A percentile compares a stretch with the other conserved stretches of the same genome.
phyloP scores from a whole-genome alignment of 2,797 vertebrate genomes.

The Muraenolepis orangiensis region DNA sequence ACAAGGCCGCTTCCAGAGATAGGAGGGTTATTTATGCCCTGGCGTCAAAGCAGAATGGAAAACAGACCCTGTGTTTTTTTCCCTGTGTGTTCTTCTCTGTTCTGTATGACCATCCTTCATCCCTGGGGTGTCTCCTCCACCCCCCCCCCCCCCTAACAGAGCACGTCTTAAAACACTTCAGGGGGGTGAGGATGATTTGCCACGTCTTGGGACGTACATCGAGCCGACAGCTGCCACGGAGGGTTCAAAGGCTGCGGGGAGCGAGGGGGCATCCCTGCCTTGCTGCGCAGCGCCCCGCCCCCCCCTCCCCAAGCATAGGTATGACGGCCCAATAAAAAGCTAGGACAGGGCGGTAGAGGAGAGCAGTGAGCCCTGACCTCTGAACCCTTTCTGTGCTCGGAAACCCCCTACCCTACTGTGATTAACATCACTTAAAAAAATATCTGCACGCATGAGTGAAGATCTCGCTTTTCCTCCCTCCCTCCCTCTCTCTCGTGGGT shows the following conservation, averaged over 20 bases:
- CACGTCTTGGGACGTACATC: slow-evolving; percentile 54
- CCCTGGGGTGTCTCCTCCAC: not conserved
- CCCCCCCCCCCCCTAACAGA: slow-evolving; percentile 18
- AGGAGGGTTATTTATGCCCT: not conserved
- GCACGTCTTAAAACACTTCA: slow-evolving; percentile 19
- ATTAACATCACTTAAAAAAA: slow-evolving; percentile 73
- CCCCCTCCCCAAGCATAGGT: too few species aligned
- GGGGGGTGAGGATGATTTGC: slow-evolving; percentile 22
- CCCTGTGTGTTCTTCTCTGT: not conserved
- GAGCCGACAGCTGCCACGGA: slow-evolving; percentile 69
- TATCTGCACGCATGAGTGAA: slow-evolving; percentile 65
- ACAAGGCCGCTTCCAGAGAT: not conserved
- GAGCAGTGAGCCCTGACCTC: slow-evolving; percentile 8
- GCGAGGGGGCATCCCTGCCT: slow-evolving; percentile 30
- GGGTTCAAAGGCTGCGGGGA: slow-evolving; percentile 44
- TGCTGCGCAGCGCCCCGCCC: slow-evolving; percentile 10
- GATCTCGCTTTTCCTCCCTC: slow-evolving; percentile 41
- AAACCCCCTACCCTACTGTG: slow-evolving; percentile 39
- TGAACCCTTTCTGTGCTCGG: slow-evolving; percentile 31
- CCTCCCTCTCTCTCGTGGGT: slow-evolving; percentile 28
- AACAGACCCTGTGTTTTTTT: not conserved
- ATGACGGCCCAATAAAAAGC: not conserved
- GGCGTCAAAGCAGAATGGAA: not conserved
- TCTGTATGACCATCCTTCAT: not conserved
- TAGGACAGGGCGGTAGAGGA: not conserved